A percentile compares a stretch with the other conserved stretches of the same genome.
phyloP scores from a whole-genome alignment of 2,888 invertebrate species.

The Polydrusus cervinus region DNA sequence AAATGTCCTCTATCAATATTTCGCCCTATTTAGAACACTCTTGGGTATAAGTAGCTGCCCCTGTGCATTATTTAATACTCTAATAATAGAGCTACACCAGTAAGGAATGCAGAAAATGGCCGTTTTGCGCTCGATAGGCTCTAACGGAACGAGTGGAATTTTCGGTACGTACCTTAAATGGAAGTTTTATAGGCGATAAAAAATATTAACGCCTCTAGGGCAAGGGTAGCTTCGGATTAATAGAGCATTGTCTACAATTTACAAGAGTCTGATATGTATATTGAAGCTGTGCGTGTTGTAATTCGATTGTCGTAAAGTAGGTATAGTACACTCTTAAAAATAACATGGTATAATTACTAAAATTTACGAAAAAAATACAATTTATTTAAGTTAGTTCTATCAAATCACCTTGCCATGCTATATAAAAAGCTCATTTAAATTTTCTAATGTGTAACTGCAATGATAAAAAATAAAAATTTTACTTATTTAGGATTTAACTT shows the following conservation, averaged over 20 bases:
- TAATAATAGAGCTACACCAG: constrained; percentile 35
- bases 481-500: too few species aligned
- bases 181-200: constrained; percentile 34
- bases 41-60: not conserved
- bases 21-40: not conserved
- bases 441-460: too few species aligned
- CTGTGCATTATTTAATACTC: constrained; percentile 28
- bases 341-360: too few species aligned
- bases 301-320: not conserved
- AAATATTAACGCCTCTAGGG: constrained; percentile 34
- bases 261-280: not conserved
- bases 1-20: not conserved
- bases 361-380: too few species aligned
- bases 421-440: too few species aligned
- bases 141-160: constrained; percentile 34
- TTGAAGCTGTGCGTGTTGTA: not conserved
- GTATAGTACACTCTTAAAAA: too few species aligned
- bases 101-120: constrained; percentile 44
- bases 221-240: not conserved
- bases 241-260: constrained; percentile 9
- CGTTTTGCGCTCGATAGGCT: constrained; percentile 42
- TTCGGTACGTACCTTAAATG: constrained; percentile 31
- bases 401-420: too few species aligned
- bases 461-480: too few species aligned
- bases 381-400: too few species aligned